Conservation (phyloP, 2,888 invertebrate species). For the Noctua janthina region DNA sequence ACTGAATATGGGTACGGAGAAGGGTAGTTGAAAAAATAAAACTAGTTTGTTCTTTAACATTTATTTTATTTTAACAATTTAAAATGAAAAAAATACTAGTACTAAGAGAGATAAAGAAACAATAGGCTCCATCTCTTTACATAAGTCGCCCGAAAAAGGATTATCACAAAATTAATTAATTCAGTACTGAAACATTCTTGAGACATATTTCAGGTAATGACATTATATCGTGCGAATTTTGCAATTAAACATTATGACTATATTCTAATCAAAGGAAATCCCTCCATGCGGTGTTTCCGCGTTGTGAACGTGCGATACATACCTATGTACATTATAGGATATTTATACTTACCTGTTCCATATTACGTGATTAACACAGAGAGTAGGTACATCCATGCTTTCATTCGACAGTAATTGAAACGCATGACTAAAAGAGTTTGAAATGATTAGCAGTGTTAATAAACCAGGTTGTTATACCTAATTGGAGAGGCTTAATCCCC, state of each 20-base stretch:
- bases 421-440: constrained; percentile 38
- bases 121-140: not conserved
- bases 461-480: constrained; percentile 55
- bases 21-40: constrained; percentile 18
- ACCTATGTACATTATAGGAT: not conserved
- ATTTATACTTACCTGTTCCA: not conserved
- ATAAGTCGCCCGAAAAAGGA: not conserved
- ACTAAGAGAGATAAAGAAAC: not conserved
- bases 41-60: not conserved
- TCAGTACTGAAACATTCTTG: not conserved
- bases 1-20: constrained; percentile 14
- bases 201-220: constrained; percentile 8
- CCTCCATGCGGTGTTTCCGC: constrained; percentile 6
- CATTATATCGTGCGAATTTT: constrained; percentile 24
- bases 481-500: constrained; percentile 67
- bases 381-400: not conserved
- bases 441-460: constrained; percentile 57
- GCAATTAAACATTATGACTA: constrained; percentile 19
- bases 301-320: not conserved
- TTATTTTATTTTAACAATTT: not conserved
- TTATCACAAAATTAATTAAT: not conserved
- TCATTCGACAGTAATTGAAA: constrained; percentile 22
- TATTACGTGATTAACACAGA: not conserved
- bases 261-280: constrained; percentile 53
- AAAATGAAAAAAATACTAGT: not conserved